phyloP scores from a whole-genome alignment of 2,797 vertebrate species.

The Clarias pachynema region DNA sequence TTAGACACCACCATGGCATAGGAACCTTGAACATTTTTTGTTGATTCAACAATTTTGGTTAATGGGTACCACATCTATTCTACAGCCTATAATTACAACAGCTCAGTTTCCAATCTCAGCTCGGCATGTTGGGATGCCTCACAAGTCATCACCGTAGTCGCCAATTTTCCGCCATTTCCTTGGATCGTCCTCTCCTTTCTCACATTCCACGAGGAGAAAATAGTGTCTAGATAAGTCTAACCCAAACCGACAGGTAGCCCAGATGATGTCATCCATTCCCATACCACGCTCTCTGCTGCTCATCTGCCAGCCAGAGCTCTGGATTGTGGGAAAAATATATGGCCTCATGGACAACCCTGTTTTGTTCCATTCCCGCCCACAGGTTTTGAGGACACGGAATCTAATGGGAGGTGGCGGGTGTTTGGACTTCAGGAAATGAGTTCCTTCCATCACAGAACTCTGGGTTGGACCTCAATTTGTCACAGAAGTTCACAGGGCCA shows the following conservation, averaged over 20 bases:
- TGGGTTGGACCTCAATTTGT: constrained; percentile 58
- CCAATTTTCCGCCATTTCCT: constrained; percentile 83
- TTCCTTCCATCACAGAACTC: constrained; percentile 64
- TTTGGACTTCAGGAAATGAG: constrained; percentile 69
- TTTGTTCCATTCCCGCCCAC: constrained; percentile 69
- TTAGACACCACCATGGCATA: constrained; percentile 78
- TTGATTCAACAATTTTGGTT: constrained; percentile 88
- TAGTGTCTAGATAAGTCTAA: constrained; percentile 61
- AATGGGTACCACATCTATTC: constrained; percentile 87
- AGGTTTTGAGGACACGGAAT: constrained; percentile 61
- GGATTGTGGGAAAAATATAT: constrained; percentile 66
- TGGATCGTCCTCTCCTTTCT: constrained; percentile 63
- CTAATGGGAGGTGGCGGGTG: constrained; percentile 56
- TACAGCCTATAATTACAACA: constrained; percentile 86
- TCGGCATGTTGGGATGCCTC: constrained; percentile 76
- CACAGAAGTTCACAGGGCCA: constrained; percentile 64
- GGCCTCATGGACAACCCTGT: constrained; percentile 60
- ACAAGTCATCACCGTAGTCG: constrained; percentile 74
- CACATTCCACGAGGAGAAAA: constrained; percentile 65
- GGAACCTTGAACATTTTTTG: constrained; percentile 80
- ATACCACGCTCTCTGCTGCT: constrained; percentile 56
- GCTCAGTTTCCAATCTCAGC: constrained; percentile 85
- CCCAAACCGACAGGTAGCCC: constrained; percentile 71
- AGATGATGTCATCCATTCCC: constrained; percentile 61
- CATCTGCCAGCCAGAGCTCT: constrained; percentile 47